Evolutionary conservation across 1,140 invertebrate species (phyloP).

Genomic region (Listronotus bonariensis): DNA sequence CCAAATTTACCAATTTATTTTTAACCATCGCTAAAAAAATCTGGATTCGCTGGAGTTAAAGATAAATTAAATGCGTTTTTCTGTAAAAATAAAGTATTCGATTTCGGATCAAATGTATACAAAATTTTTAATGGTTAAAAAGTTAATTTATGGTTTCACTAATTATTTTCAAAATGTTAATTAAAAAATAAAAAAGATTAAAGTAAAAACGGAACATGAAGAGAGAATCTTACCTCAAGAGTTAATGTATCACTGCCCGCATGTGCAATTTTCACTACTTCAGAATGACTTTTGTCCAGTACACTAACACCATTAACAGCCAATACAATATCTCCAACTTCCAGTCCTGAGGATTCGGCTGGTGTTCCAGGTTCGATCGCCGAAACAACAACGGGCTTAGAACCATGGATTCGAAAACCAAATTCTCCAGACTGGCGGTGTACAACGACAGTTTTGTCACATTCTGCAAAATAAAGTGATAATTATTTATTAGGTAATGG

Average conservation of each 20-base stretch:
- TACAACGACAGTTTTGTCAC: conserved; percentile 84
- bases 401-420: conserved; percentile 94
- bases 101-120: no score
- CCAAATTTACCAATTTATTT: no score
- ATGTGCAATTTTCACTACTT: conserved; percentile 93
- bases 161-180: no score
- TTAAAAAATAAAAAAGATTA: no score
- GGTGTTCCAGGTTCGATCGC: conserved; percentile 91
- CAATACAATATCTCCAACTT: conserved; percentile 93
- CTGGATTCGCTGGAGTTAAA: no score
- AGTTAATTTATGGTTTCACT: no score
- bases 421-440: conserved; percentile 86
- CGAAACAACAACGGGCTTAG: conserved; percentile 92
- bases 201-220: no score
- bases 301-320: conserved; percentile 89
- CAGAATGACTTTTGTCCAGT: conserved; percentile 88
- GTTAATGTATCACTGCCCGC: conserved; percentile 83
- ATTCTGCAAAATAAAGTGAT: conserved; percentile 64
- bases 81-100: no score
- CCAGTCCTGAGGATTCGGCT: conserved; percentile 86
- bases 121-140: no score
- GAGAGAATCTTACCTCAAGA: conserved; percentile 76
- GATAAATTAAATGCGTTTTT: no score
- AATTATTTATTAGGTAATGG: no score
- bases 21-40: no score